Base-by-base conservation (phyloP, 1,140 invertebrate genomes). In the Phocides pigmalion region DNA sequence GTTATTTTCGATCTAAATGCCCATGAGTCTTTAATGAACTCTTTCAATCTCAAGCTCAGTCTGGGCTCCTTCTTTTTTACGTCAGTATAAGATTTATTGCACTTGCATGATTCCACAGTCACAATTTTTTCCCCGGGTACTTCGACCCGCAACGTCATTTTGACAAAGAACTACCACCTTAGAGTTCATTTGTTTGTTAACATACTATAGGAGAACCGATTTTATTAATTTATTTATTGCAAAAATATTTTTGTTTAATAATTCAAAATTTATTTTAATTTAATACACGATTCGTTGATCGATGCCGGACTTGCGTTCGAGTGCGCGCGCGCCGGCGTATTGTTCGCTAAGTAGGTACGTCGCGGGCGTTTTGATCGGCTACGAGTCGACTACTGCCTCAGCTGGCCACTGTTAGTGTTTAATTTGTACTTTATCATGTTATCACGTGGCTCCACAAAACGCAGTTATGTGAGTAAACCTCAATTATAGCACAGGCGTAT, bases 61-160 rank as follows among this genome's bases (percentile, higher is more conserved):
- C 79, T 84, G 19, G 65, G 75, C 65, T 89, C 82, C 4, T 80
- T 54, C 66, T 87, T 86, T 49, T 69, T 79, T 6, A 80, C 84
- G n/a, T 74, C 71, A 17, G 75, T 59, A 46, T 79, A 84, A 15
- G 78, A 62, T 64, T 82, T 83, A 63, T 69, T 83, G 72, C 82
- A 86, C 71, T 85, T 89, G 76, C 81, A 85, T 62, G 81, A 66
- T 71, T 89, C 85, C 65, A 86, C 73, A 67, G 66, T 85, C 54
- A 82, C 76, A 53, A 84, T 73, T 64, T 91, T 89, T 69, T 89
- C 87, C 62, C 79, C 84, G 81, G 82, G 83, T 73, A 84, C 84
- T 73, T 89, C 89, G 75, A 91, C 85, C 83, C 87, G 84, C 62
- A 89, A 82, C 75, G 85, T 91, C 89, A 91, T 91, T 76, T 87